Evolutionary conservation across 2,113 vertebrate genomes (phyloP), one percentile per base, ranked within the genome.

Genomic region (Herpailurus yagouaroundi): DNA sequence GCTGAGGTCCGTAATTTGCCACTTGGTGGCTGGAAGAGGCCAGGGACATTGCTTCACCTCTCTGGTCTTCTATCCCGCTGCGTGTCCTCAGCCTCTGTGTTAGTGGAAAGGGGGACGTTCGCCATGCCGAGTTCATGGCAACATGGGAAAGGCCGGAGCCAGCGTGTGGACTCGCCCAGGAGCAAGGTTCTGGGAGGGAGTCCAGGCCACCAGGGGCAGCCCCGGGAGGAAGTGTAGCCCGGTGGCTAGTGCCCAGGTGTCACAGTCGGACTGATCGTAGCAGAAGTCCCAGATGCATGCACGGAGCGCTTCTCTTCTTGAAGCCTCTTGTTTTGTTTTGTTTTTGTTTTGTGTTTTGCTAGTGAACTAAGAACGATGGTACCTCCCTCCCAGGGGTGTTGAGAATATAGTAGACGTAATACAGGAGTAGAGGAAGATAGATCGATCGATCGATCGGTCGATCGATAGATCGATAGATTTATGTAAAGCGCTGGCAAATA

Each of bases 81-180:
- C 4, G 0, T 55, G 29, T 16, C n/a, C 29, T 64, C 13, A 38
- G 41, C 15, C 29, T 89, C 84, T 38, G 19, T 33, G 7, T 16
- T 50, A 68, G 57, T 27, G 6, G 63, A n/a, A 76, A 69, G 71
- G 50, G 31, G 25, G n/a, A 57, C 81, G 27, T 45, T 57, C 60
- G 29, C 73, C 23, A 45, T 3, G 74, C 27, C 1, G 33, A 57
- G 12, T 2, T 0, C 7, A 14, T 9, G 3, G 45, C 1, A 63
- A 74, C 89, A 66, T 69, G 25, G 27, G 36, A 74, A 86, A 88
- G 68, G 8, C 14, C 60, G 6, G 16, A 18, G 19, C 9, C n/a
- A 94, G n/a, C 5, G 38, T 73, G 12, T 52, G 31, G 38, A 94
- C 18, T 94, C 27, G 38, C 1, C n/a, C 12, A 29, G 38, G 38